Base-by-base conservation (phyloP, 2,888 invertebrate species). In the Griposia aprilina region DNA sequence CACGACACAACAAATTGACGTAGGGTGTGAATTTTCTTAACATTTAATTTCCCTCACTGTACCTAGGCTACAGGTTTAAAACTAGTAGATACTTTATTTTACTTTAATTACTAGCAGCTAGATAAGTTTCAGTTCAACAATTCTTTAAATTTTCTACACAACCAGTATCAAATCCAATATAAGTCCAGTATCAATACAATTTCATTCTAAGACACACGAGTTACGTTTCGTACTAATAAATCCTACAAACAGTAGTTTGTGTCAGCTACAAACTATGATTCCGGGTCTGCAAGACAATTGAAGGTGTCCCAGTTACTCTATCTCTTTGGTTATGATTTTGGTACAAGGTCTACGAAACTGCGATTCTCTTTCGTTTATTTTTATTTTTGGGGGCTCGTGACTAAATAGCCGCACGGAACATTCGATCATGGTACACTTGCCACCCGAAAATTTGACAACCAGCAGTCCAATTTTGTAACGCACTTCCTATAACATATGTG, bases 261-360 rank as follows among this genome's bases (percentile, higher is more conserved):
- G 91, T 91, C 87, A 88, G 88, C 83, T 87, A 85, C 88, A 87
- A 89, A 89, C 85, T 88, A 84, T 88, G 90, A 90, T 88, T 86
- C 86, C 85, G 80, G 89, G 90, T 89, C 87, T 88, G 78, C 89
- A 87, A 90, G 89, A 91, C 92, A 91, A 92, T 93, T 92, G 91
- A 89, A 92, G 92, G 91, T 93, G 92, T 90, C 91, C 92, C 85
- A 90, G 91, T 92, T 92, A 86, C 88, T 80, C 89, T 92, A 91
- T 91, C 91, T 92, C 89, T 85, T 90, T 84, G 87, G 82, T 89
- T 90, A 80, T 81, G 77, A 59, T 30, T 68, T 36, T 79, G 90
- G 89, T 78, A 6, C 65, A 91, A 89, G 82, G 17, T 80, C 17
- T 59, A 81, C 76, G 62, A 52, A 3, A 50, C 0, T 59, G 59